Conservation (phyloP, 1,140 invertebrate species). For the Aleiodes sp. region DNA sequence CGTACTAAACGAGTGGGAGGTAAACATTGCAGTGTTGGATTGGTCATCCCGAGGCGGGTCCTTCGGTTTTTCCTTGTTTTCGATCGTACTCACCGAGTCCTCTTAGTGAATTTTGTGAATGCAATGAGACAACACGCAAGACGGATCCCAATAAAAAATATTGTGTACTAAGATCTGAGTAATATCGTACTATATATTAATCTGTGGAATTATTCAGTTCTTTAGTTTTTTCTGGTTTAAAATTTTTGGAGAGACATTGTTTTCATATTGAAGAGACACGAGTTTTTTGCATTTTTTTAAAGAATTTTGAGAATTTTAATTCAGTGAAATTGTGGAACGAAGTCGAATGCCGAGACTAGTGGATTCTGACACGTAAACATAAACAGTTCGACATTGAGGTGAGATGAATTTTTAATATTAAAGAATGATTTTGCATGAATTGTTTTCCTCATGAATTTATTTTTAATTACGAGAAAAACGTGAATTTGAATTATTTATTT, state of each 20-base stretch:
- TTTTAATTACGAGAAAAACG: too few relatives aligned
- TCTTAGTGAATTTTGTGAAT: constrained; percentile 25
- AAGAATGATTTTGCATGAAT: neutral
- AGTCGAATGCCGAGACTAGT: neutral
- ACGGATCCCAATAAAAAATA: neutral
- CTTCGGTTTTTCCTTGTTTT: constrained; percentile 53
- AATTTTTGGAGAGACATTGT: too few relatives aligned
- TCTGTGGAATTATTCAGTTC: too few relatives aligned
- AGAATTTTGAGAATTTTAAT: neutral
- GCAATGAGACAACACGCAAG: constrained; percentile 14
- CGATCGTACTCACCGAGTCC: constrained; percentile 21
- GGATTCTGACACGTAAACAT: neutral
- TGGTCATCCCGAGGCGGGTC: constrained; percentile 59
- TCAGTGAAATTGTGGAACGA: neutral
- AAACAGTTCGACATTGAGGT: neutral
- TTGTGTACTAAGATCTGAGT: neutral
- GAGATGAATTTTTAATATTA: neutral
- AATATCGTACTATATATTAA: too few relatives aligned
- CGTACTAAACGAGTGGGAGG: constrained; percentile 53
- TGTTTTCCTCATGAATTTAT: too few relatives aligned
- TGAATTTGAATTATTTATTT: too few relatives aligned
- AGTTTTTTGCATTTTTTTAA: neutral
- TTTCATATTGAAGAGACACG: neutral
- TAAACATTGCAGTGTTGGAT: constrained; percentile 63
- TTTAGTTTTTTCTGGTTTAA: too few relatives aligned